Base-by-base conservation (phyloP, 2,888 invertebrate genomes). In the Linnaemya tessellans region DNA sequence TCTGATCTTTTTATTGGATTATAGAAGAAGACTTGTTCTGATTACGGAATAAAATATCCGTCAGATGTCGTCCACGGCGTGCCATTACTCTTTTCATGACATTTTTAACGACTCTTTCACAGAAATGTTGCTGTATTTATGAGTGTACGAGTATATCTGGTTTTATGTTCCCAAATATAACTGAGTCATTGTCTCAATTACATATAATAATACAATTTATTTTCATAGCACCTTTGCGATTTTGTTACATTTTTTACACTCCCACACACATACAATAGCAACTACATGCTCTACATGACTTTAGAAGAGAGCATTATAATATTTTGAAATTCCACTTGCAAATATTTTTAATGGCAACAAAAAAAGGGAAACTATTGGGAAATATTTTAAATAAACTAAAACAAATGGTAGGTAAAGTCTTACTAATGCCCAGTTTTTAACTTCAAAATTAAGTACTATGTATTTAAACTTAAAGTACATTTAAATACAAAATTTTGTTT, bases 211-310 rank as follows among this genome's bases (percentile, higher is more conserved):
- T 56, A 84, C 77, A 84, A 81, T 84, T 84, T 84, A 84, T 77
- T 84, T 84, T 84, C 81, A 84, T 80, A 62, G 80, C 84, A 80
- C 84, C 77, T 80, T 81, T 68, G 84, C 77, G 84, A 81, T 80
- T 84, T 84, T 81, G 73, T 80, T 41, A 51, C 64, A 51, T 7
- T 68, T 49, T 51, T 67, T 67, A 41, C n/a, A 62, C 30, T 3
- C 30, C 30, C 30, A 30, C 30, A 30, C 30, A 30, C 30, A 30
- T 5, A 30, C 30, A 30, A 30, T 5, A 2, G 5, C 30, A 30
- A 30, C n/a, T 30, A 30, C 30, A 30, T 5, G 30, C 5, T 30
- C 30, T 30, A 30, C 30, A 30, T 60, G 25, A 25, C 30, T 15
- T n/a, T n/a, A n/a, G n/a, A n/a, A n/a, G 25, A 25, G 51, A 18